Evolutionary conservation across 1,140 invertebrate species (phyloP).

Genomic region (Drosophila baimaii): DNA sequence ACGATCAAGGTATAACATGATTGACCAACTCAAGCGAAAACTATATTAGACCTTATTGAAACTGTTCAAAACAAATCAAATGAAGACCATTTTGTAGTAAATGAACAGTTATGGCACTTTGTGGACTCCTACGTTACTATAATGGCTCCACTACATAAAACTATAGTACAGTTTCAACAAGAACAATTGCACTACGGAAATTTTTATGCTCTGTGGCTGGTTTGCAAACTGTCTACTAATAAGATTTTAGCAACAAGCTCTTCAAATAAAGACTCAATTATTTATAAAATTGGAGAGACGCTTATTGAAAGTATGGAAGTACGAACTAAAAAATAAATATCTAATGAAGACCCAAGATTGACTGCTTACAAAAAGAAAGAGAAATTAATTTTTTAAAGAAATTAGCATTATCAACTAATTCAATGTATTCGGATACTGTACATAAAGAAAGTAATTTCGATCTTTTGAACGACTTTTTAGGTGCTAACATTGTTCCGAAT

Average conservation of each 20-base stretch:
- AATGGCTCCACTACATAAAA: background rate
- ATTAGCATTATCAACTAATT: background rate
- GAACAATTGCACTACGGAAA: background rate
- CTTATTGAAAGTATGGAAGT: background rate
- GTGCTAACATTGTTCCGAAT: slow-evolving; percentile 11
- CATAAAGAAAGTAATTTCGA: background rate
- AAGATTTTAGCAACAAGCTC: background rate
- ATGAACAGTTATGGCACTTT: background rate
- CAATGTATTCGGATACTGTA: background rate
- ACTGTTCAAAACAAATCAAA: background rate
- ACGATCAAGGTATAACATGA: slow-evolving; percentile 42
- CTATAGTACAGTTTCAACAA: background rate
- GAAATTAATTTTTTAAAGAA: background rate
- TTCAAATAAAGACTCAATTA: background rate
- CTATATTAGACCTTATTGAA: background rate
- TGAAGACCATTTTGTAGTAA: background rate
- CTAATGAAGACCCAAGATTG: background rate
- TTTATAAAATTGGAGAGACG: background rate
- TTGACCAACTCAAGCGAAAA: slow-evolving; percentile 5
- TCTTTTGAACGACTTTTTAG: slow-evolving; percentile 15
- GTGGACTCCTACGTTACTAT: background rate
- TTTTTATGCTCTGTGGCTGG: background rate
- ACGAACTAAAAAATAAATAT: background rate
- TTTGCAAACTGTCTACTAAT: background rate
- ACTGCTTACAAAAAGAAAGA: background rate